These are phyloP conservation scores for Aphaenogaster rudis DNA, from an alignment of 1,140 invertebrate genomes.

Conservation along the genomic window DNA sequence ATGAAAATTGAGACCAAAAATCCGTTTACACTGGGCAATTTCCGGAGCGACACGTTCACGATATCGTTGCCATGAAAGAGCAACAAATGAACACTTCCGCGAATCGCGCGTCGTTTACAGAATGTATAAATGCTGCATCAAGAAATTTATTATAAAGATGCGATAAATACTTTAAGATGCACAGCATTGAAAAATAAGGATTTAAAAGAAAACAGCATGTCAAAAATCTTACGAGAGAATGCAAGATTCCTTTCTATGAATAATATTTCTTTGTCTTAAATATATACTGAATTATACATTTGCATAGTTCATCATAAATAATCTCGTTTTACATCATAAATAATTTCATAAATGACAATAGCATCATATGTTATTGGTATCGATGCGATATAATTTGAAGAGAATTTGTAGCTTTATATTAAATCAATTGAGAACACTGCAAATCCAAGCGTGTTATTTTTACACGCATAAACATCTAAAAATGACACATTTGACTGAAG, in stretches of 20 bases:
- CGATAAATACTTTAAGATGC: background rate
- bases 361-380: background rate
- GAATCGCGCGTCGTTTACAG: background rate
- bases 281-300: background rate
- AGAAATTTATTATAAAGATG: background rate
- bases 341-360: background rate
- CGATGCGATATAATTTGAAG: background rate
- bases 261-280: background rate
- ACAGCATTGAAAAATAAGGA: background rate
- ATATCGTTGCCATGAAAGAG: background rate
- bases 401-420: background rate
- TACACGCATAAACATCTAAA: no score
- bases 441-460: no score
- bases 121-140: background rate
- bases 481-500: no score
- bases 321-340: background rate
- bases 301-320: no score
- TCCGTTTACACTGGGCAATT: background rate
- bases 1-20: slow-evolving; percentile 34
- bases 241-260: background rate
- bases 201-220: background rate
- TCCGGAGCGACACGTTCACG: background rate
- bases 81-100: background rate
- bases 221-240: background rate
- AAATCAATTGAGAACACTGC: background rate